Base-by-base conservation (phyloP, 2,888 invertebrate genomes). In the Onchidella celtica region DNA sequence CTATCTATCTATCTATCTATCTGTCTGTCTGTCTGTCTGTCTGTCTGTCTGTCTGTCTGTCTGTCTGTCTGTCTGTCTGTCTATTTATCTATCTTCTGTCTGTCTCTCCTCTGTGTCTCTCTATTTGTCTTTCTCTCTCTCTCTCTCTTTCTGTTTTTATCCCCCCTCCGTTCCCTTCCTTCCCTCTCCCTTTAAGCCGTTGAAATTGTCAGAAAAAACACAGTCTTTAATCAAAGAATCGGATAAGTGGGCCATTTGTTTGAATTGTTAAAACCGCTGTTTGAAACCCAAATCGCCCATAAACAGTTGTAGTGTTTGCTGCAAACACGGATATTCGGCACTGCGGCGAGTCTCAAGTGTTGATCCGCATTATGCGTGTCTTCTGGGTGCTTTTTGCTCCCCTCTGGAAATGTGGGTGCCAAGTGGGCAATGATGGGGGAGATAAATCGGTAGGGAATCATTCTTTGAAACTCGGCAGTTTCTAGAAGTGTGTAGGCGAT, bases 231-330 rank as follows among this genome's bases (percentile, higher is more conserved):
- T n/a, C n/a, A n/a, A n/a, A n/a, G n/a, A n/a, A n/a, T n/a, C n/a
- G n/a, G n/a, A n/a, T n/a, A n/a, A n/a, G n/a, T n/a, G n/a, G n/a
- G n/a, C n/a, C n/a, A n/a, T 47, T 32, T 55, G 21, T 70, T 55
- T 70, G 55, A 47, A 21, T 11, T 70, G 55, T 70, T 70, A 27
- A 55, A 21, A 29, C 32, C 1, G 55, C 47, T 70, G 21, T 70
- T 70, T 70, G 70, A 70, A 55, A 70, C 32, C 47, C n/a, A 70
- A 70, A 70, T 70, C 70, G 55, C 32, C 40, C 29, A 69, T 55
- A 55, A 70, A 70, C 70, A 70, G 47, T 70, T 70, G 32, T 2
- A 9, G 21, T 29, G n/a, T 70, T 70, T 47, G 55, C 3, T 55
- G 70, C n/a, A 2, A 29, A 70, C 32, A 55, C 1, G 14, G 27